Base-by-base conservation (phyloP, 2,113 vertebrate genomes). In the Synchiropus splendidus region DNA sequence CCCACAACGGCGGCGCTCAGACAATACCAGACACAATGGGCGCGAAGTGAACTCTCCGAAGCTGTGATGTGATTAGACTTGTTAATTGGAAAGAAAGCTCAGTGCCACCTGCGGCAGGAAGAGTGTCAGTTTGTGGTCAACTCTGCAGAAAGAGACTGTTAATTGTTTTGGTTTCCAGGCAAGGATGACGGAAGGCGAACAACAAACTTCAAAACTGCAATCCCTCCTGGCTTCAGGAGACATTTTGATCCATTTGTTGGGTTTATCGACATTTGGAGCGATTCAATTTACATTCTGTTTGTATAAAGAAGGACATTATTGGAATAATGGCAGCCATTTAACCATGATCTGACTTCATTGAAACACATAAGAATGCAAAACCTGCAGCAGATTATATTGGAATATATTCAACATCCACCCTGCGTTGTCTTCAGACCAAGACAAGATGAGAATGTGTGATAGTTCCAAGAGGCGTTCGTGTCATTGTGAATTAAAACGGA, bases 1-100 rank as follows among this genome's bases (percentile, higher is more conserved):
- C 40, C 21, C 6, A 33, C 15, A 21, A 15, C 15, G 14, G 32
- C 5, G 10, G 57, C 70, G 54, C 30, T 37, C 36, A 30, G 48
- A 65, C 60, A 58, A 56, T 27, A 8, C 4, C 21, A 27, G 21
- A 27, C 21, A 27, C 21, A 46, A 49, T 44, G 33, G 18, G 63
- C 12, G 53, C 31, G 36, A 48, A n/a, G 50, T 61, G 51, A 65
- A 36, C 41, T 67, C 65, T n/a, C 36, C 36, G n/a, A 57, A 70
- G 50, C 14, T 58, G 69, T 61, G 58, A 70, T 74, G 70, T 61
- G 70, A 74, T 76, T 67, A 70, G 45, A 78, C 60, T 56, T 76
- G 78, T 72, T 76, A 70, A 76, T 72, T 78, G 64, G 66, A 66
- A 59, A 5, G 42, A 40, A 38, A 72, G 61, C 54, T 41, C 48